Percentiles rank a stretch among this genome's conserved stretches.
Conservation (phyloP, 1,140 invertebrate species). For the Phenacoccus solenopsis region DNA sequence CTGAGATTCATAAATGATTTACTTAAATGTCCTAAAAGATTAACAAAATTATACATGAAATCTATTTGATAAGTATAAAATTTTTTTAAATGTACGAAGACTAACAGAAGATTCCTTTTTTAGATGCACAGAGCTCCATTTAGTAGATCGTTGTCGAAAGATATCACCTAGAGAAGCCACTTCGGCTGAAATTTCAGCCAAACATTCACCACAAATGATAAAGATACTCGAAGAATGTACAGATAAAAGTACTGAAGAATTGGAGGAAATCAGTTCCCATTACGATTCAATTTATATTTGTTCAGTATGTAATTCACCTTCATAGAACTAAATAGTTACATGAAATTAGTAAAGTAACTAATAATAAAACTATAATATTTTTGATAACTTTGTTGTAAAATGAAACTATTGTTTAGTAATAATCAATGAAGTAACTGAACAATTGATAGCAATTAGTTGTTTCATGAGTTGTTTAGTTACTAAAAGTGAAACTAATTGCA, state of each 20-base stretch:
- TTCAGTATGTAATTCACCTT: constrained; percentile 55
- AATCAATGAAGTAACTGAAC: too few species aligned
- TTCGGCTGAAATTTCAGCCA: constrained; percentile 51
- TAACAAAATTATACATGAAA: too few species aligned
- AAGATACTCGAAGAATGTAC: constrained; percentile 52
- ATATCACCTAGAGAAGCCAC: constrained; percentile 48
- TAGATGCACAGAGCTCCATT: constrained; percentile 56
- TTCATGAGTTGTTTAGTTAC: too few species aligned
- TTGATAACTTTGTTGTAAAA: constrained; percentile 18
- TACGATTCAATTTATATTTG: constrained; percentile 81
- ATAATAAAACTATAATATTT: constrained; percentile 20
- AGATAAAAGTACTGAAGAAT: constrained; percentile 39
- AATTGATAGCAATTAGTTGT: too few species aligned
- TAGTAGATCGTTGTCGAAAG: constrained; percentile 52
- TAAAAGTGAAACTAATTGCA: too few species aligned
- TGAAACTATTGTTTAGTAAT: too few species aligned
- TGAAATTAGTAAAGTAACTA: too few species aligned
- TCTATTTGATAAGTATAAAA: background rate
- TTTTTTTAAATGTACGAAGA: background rate
- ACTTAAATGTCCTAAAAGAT: too few species aligned
- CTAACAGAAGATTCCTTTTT: constrained; percentile 15
- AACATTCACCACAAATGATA: constrained; percentile 50
- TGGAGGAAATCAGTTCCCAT: constrained; percentile 58
- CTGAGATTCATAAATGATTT: too few species aligned
- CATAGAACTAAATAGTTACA: too few species aligned